Percentiles rank a stretch among this genome's conserved stretches.
Conservation (phyloP, 2,797 vertebrate species). For the Liasis olivaceus region DNA sequence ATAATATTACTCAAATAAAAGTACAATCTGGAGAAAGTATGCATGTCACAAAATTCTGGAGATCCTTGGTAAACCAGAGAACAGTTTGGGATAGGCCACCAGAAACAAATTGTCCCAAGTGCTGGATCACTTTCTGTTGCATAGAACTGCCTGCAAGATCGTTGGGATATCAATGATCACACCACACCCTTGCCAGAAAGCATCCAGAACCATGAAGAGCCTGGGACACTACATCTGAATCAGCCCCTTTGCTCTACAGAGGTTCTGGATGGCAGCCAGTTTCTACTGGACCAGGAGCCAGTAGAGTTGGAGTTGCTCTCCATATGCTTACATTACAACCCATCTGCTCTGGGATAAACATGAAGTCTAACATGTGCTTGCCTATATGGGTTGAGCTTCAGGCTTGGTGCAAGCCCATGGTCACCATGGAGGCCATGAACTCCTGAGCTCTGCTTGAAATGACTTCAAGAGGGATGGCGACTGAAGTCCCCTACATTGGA, state of each 20-base stretch:
- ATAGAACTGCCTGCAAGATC: neutral
- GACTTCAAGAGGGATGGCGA: neutral
- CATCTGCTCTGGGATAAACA: neutral
- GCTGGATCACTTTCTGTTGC: neutral
- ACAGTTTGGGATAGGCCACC: neutral
- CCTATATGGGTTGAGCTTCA: neutral
- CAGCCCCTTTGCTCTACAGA: neutral
- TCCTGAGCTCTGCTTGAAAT: neutral
- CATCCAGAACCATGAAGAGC: neutral
- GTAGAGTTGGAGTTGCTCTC: neutral
- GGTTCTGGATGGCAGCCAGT: neutral
- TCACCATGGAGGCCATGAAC: neutral
- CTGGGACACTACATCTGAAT: neutral
- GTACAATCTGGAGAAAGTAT: neutral
- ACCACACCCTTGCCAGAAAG: too few species aligned
- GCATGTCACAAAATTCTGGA: neutral
- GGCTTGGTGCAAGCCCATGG: neutral
- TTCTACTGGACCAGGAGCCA: neutral
- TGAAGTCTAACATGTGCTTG: neutral
- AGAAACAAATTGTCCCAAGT: neutral
- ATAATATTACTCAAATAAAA: neutral
- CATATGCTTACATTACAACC: neutral
- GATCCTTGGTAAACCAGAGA: neutral
- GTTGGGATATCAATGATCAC: neutral
- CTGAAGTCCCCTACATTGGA: neutral